phyloP scores from a whole-genome alignment of 2,888 invertebrate genomes.

The Thyatira batis region DNA sequence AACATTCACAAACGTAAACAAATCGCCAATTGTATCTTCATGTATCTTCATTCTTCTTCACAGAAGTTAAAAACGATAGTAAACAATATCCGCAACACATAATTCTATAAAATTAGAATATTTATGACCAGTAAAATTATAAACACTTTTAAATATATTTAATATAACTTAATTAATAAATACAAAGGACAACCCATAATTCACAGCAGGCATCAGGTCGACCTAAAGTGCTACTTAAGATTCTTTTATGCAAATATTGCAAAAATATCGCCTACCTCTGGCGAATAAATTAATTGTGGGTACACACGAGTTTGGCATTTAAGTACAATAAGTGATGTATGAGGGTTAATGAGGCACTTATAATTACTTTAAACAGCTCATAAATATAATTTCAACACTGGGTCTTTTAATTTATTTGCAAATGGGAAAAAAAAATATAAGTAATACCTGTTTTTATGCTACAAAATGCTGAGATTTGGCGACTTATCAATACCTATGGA shows the following conservation, averaged over 20 bases:
- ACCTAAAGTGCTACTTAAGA: conserved; percentile 72
- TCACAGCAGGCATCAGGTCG: conserved; percentile 57
- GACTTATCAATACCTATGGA: too few species aligned
- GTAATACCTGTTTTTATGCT: background rate
- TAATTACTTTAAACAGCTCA: conserved; percentile 71
- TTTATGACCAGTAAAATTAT: too few species aligned
- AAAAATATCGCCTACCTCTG: conserved; percentile 52
- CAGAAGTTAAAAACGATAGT: too few species aligned
- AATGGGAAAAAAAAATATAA: conserved; percentile 10
- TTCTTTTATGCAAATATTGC: conserved; percentile 73
- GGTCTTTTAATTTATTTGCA: conserved; percentile 37
- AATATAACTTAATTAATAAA: conserved; percentile 68
- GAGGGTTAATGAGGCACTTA: conserved; percentile 59
- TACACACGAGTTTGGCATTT: conserved; percentile 59
- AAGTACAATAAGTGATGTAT: conserved; percentile 66
- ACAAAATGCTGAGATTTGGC: background rate
- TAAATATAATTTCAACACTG: conserved; percentile 37
- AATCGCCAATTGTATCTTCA: too few species aligned
- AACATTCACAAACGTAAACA: too few species aligned
- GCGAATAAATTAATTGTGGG: conserved; percentile 68
- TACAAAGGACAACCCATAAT: conserved; percentile 48
- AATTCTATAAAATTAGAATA: background rate
- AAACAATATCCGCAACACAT: too few species aligned
- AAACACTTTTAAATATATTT: too few species aligned
- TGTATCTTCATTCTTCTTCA: too few species aligned